Conservation (phyloP, 2,113 vertebrate genomes). For the Protomyctophum bolini region DNA sequence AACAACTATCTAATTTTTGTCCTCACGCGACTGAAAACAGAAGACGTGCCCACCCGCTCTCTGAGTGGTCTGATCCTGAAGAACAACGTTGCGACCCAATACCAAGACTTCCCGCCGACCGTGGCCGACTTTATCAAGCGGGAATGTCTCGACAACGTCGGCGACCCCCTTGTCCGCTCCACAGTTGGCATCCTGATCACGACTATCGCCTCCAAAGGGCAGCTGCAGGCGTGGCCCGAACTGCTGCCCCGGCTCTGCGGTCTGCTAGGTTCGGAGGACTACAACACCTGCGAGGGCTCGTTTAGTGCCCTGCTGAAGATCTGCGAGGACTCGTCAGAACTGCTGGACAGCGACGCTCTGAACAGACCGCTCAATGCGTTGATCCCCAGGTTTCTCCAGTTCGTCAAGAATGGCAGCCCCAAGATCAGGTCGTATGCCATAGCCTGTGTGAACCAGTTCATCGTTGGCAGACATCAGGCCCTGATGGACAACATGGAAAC, state of each 20-base stretch:
- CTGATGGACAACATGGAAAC: slow-evolving; percentile 90
- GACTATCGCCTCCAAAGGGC: slow-evolving; percentile 87
- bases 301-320: slow-evolving; percentile 88
- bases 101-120: slow-evolving; percentile 84
- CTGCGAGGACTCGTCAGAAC: slow-evolving; percentile 87
- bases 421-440: slow-evolving; percentile 88
- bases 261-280: slow-evolving; percentile 87
- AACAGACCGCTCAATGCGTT: slow-evolving; percentile 86
- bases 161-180: slow-evolving; percentile 85
- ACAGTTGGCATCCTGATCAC: slow-evolving; percentile 89
- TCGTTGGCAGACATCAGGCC: slow-evolving; percentile 85
- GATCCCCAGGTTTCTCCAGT: slow-evolving; percentile 89
- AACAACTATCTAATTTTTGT: slow-evolving; percentile 68
- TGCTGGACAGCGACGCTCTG: slow-evolving; percentile 86
- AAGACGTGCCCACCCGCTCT: slow-evolving; percentile 87
- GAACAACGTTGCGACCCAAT: slow-evolving; percentile 88
- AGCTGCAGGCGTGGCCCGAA: slow-evolving; percentile 88
- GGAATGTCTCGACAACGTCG: slow-evolving; percentile 88
- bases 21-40: slow-evolving; percentile 84
- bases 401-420: slow-evolving; percentile 89
- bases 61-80: slow-evolving; percentile 88
- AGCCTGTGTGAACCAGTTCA: slow-evolving; percentile 88
- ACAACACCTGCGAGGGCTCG: slow-evolving; percentile 88
- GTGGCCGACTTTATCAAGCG: slow-evolving; percentile 89
- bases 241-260: slow-evolving; percentile 87